Evolutionary conservation across 2,888 invertebrate species (phyloP).

Genomic region (Drosophila bunnanda): DNA sequence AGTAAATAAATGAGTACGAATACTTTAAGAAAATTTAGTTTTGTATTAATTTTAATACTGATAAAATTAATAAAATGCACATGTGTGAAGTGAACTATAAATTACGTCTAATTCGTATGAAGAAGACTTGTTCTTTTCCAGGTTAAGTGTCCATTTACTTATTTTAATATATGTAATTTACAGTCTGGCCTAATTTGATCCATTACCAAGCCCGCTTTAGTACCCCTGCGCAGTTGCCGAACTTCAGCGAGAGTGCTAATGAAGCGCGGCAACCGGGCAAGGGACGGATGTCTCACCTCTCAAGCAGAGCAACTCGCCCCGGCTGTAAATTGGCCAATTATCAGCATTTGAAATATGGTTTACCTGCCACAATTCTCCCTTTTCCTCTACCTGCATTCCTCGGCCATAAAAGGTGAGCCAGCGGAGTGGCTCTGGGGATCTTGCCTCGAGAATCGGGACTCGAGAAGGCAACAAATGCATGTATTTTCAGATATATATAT

Average conservation of each 20-base stretch:
- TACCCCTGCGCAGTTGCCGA: constrained; percentile 34
- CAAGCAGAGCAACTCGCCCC: constrained; percentile 27
- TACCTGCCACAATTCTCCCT: constrained; percentile 63
- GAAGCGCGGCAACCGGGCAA: constrained; percentile 36
- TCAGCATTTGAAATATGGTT: constrained; percentile 73
- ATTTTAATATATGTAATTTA: constrained; percentile 6
- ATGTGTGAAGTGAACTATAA: not conserved
- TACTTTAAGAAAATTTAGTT: not conserved
- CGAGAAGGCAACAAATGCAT: constrained; percentile 20
- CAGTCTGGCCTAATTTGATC: not conserved
- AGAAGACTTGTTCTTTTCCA: not conserved
- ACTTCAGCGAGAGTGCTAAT: constrained; percentile 32
- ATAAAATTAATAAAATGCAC: not conserved
- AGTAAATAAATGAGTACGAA: not conserved
- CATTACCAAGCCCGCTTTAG: not conserved
- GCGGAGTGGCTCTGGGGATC: constrained; percentile 24
- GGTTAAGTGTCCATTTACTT: not conserved
- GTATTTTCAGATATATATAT: constrained; percentile 2
- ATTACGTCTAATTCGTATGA: not conserved
- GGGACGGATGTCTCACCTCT: constrained; percentile 33
- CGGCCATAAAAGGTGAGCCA: constrained; percentile 27
- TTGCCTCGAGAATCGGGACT: constrained; percentile 39
- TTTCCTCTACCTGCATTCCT: constrained; percentile 55
- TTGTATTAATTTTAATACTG: not conserved
- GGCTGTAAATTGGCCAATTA: constrained; percentile 81